Evolutionary conservation across 2,888 invertebrate species (phyloP).

Genomic region (Spatulosminthurus flaviceps): DNA sequence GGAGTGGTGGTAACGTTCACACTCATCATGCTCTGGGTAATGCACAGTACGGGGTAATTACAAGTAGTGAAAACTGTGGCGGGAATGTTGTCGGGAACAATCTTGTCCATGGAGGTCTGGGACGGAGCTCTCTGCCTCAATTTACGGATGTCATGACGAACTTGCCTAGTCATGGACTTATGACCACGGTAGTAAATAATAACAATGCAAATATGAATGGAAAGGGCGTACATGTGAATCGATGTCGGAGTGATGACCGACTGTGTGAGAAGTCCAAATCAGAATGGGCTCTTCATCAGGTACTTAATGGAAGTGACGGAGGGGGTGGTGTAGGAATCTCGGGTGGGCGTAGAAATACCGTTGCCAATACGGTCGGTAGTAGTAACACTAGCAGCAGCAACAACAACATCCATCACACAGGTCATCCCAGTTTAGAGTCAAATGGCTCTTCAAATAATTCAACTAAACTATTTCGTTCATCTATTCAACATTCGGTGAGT

Average conservation of each 20-base stretch:
- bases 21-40: constrained; percentile 19
- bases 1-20: constrained; percentile 36
- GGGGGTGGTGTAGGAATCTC: constrained; percentile 23
- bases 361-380: constrained; percentile 48
- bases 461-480: constrained; percentile 42
- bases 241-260: constrained; percentile 55
- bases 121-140: constrained; percentile 3
- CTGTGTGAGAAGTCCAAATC: constrained; percentile 61
- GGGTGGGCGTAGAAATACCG: constrained; percentile 49
- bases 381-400: constrained; percentile 37
- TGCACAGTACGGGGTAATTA: constrained; percentile 16
- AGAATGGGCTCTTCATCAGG: constrained; percentile 60
- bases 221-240: constrained; percentile 42
- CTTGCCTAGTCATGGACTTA: background rate
- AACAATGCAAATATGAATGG: background rate
- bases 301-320: constrained; percentile 36
- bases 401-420: constrained; percentile 43
- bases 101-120: background rate
- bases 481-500: constrained; percentile 56
- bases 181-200: background rate
- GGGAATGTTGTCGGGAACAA: background rate
- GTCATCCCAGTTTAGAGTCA: constrained; percentile 59
- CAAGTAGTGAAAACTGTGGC: constrained; percentile 10
- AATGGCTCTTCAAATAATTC: constrained; percentile 48
- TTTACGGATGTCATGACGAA: background rate